Evolutionary conservation across 2,797 vertebrate species (phyloP), one percentile per base, ranked within the genome.

Genomic region (Oryzias dopingdopingensis): DNA sequence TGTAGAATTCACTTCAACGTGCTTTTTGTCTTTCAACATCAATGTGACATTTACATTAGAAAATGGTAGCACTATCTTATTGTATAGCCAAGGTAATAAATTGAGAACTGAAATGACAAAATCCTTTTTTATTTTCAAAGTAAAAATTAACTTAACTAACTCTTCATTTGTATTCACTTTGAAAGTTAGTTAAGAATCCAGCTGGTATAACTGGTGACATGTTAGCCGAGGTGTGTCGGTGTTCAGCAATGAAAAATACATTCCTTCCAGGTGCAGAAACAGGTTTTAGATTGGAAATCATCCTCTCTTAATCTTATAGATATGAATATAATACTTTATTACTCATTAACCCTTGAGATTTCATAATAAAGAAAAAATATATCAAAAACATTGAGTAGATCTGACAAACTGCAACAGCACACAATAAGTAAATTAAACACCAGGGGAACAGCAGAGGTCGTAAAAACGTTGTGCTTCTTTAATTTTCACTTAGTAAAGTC

Each of bases 391-490:
- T 49, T 76, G 71, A 82, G 77, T 67, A 74, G 62, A 61, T 87
- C 71, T 52, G 75, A 88, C 77, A 83, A 81, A 86, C 67, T 60
- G 79, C 67, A 84, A 91, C 82, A 77, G 80, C 78, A 89, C 85
- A 85, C 70, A 74, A 74, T 76, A 81, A 77, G 82, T 81, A 74
- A 70, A 85, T 79, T 80, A 82, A 81, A 86, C 76, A 74, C 74
- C 76, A 84, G 86, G 84, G 63, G 71, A 85, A 80, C 86, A 88
- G 79, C 76, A 89, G 86, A 84, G 80, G 76, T 90, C 79, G 86
- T 93, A 93, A 86, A 93, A 93, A 93, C 56, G 43, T 93, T 93
- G 92, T 93, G 92, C 92, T 93, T 93, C 83, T 91, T 91, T 88
- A 90, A 87, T 86, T 90, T 47, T 83, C 71, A 86, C 74, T 84